A percentile compares a stretch with the other conserved stretches of the same genome.
phyloP scores from a whole-genome alignment of 2,797 vertebrate genomes.

The Neosalanx taihuensis region DNA sequence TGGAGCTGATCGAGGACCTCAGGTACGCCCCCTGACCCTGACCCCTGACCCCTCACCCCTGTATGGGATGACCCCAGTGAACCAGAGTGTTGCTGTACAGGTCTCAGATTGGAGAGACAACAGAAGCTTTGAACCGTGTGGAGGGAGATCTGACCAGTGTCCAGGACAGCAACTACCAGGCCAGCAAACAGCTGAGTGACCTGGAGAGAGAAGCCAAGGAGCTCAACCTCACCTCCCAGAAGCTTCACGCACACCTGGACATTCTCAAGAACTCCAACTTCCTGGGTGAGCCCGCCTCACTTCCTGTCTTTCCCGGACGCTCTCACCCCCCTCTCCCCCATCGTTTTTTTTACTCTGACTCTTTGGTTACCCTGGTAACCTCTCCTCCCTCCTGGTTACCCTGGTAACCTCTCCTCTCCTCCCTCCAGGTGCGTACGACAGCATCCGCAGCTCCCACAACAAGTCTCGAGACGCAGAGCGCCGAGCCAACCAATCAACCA shows the following conservation, averaged over 20 bases:
- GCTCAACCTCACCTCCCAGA: constrained; percentile 84
- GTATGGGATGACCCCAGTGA: not conserved
- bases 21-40: constrained; percentile 53
- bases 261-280: constrained; percentile 94
- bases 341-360: not conserved
- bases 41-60: not conserved
- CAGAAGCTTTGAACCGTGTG: constrained; percentile 82
- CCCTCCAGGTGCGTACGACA: constrained; percentile 88
- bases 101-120: constrained; percentile 83
- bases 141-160: constrained; percentile 84
- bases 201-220: constrained; percentile 84
- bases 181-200: constrained; percentile 81
- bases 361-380: no score
- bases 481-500: constrained; percentile 77
- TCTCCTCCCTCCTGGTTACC: no score
- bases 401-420: not conserved
- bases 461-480: constrained; percentile 82
- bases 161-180: constrained; percentile 89
- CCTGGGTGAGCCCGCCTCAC: constrained; percentile 74
- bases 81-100: constrained; percentile 55
- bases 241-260: constrained; percentile 81
- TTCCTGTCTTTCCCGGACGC: not conserved
- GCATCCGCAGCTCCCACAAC: constrained; percentile 81
- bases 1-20: constrained; percentile 83
- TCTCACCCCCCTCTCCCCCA: not conserved